These are phyloP conservation scores for Orthosia cruda DNA, from an alignment of 2,888 invertebrate species.

Conservation along the genomic window DNA sequence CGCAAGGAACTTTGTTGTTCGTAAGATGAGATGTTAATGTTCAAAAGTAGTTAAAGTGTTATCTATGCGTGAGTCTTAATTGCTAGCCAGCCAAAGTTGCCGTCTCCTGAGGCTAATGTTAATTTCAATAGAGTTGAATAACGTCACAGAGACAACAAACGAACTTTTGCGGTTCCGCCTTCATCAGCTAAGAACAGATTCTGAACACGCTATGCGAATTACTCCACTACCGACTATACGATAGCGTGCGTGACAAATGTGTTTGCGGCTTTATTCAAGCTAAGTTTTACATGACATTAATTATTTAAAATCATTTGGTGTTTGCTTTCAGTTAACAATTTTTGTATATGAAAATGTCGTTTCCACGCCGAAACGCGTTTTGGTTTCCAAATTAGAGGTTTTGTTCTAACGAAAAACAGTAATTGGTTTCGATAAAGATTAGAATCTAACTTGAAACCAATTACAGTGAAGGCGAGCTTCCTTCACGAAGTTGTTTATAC, in stretches of 20 bases:
- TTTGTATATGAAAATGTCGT: slow-evolving; percentile 33
- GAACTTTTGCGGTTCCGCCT: slow-evolving; percentile 38
- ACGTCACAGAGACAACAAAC: slow-evolving; percentile 28
- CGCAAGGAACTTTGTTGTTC: slow-evolving; percentile 62
- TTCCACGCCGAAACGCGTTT: slow-evolving; percentile 21
- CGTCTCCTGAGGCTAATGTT: slow-evolving; percentile 63
- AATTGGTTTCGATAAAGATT: slow-evolving; percentile 40
- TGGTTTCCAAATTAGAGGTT: slow-evolving; percentile 47
- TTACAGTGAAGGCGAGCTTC: slow-evolving; percentile 29
- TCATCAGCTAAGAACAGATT: slow-evolving; percentile 24
- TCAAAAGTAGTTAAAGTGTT: slow-evolving; percentile 76
- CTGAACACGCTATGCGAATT: slow-evolving; percentile 33
- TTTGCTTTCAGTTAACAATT: slow-evolving; percentile 37
- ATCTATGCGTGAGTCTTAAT: slow-evolving; percentile 68
- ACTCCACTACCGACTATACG: slow-evolving; percentile 11
- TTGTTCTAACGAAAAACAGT: slow-evolving; percentile 37
- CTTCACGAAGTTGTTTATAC: slow-evolving; percentile 20
- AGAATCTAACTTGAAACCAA: slow-evolving; percentile 50
- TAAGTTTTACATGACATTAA: slow-evolving; percentile 26
- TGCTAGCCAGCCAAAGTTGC: slow-evolving; percentile 65
- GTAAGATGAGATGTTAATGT: slow-evolving; percentile 74
- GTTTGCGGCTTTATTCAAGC: slow-evolving; percentile 3
- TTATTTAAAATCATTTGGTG: slow-evolving; percentile 47
- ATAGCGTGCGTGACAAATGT: slow-evolving; percentile 34
- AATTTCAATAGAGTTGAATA: slow-evolving; percentile 65